phyloP scores from a whole-genome alignment of 2,888 invertebrate species.

The Tipula vernalis region DNA sequence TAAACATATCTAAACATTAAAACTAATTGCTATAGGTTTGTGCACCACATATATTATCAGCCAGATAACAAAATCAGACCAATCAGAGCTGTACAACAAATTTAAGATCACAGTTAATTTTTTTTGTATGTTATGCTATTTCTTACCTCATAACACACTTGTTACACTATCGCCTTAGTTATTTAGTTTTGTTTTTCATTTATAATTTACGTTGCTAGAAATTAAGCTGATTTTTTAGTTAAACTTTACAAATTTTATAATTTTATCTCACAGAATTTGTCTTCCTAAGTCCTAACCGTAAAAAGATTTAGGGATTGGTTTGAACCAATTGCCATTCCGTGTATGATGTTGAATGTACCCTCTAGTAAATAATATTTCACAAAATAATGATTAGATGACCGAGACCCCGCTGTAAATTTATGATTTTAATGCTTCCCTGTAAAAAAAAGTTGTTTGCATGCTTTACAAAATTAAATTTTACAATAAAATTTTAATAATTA shows the following conservation, averaged over 20 bases:
- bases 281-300: not conserved
- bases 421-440: not conserved
- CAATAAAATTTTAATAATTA: not conserved
- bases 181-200: not conserved
- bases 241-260: not conserved
- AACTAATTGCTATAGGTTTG: not conserved
- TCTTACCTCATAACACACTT: not conserved
- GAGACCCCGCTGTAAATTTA: not conserved
- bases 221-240: not conserved
- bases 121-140: not conserved
- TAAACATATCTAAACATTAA: not conserved
- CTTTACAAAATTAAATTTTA: not conserved
- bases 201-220: not conserved
- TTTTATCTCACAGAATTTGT: not conserved
- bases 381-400: not conserved
- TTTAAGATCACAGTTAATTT: not conserved
- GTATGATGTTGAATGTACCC: not conserved
- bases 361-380: not conserved
- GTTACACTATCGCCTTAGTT: not conserved
- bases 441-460: not conserved
- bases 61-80: conserved; percentile 10
- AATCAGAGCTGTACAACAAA: conserved; percentile 7
- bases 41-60: conserved; percentile 7
- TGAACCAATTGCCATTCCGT: not conserved
- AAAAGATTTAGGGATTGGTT: not conserved